These are phyloP conservation scores for Nematolebias whitei DNA, from an alignment of 2,113 vertebrate species.

Conservation along the genomic window DNA sequence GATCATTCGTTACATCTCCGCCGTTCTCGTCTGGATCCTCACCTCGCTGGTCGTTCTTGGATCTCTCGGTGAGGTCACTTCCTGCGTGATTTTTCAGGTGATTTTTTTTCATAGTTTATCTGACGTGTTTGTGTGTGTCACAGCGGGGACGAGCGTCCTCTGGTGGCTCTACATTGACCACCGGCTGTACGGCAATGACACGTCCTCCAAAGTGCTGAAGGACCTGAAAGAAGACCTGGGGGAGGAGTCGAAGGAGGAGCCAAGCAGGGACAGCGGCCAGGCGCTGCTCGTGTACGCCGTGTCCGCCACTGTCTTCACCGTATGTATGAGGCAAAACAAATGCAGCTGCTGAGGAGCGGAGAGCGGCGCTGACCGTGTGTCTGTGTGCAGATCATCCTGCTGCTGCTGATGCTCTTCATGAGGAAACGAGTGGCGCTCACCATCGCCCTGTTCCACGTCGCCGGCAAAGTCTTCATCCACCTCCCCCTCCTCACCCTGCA, in stretches of 20 bases:
- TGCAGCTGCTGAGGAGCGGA: background rate
- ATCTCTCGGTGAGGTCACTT: constrained; percentile 89
- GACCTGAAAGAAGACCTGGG: constrained; percentile 62
- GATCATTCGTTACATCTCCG: constrained; percentile 97
- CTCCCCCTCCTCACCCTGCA: constrained; percentile 93
- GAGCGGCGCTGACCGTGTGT: background rate
- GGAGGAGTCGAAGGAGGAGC: constrained; percentile 75
- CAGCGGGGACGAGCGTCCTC: constrained; percentile 92
- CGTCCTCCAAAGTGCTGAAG: constrained; percentile 69
- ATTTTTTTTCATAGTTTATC: background rate
- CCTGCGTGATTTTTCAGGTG: constrained; percentile 12
- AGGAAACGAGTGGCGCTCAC: constrained; percentile 94
- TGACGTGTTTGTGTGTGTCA: background rate
- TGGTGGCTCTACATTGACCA: constrained; percentile 97
- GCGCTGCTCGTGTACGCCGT: constrained; percentile 92
- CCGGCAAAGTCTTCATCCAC: constrained; percentile 96
- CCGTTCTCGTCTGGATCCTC: constrained; percentile 95
- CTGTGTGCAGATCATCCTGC: constrained; percentile 84
- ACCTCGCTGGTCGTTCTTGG: constrained; percentile 91
- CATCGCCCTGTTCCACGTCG: constrained; percentile 96
- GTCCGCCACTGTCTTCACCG: constrained; percentile 92
- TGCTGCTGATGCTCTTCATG: constrained; percentile 96
- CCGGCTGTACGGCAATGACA: constrained; percentile 80
- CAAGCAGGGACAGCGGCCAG: constrained; percentile 85
- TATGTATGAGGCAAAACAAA: constrained; percentile 64